Evolutionary conservation across 2,797 vertebrate species (phyloP).

Genomic region (Adelosebastes latens): DNA sequence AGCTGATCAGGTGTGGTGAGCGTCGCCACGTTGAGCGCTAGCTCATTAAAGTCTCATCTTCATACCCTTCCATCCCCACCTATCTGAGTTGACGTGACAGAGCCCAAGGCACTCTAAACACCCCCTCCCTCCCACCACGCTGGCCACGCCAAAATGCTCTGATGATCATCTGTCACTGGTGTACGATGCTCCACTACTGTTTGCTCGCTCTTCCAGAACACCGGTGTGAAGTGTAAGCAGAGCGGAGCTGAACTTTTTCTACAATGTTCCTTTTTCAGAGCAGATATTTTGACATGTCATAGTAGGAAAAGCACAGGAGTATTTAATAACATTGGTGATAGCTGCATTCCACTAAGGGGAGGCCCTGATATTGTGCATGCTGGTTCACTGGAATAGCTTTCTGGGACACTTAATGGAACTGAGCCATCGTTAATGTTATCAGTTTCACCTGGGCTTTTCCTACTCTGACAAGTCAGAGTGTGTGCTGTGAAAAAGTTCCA

Average conservation of each 20-base stretch:
- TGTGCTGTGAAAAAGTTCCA: neutral
- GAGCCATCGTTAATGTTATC: neutral
- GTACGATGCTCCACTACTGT: slow-evolving; percentile 13
- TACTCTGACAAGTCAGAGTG: neutral
- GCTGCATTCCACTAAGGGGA: too few species aligned
- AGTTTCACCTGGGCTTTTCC: too few species aligned
- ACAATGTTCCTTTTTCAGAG: neutral
- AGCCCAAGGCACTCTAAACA: slow-evolving; percentile 46
- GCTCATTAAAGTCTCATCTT: slow-evolving; percentile 74
- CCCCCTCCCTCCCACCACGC: neutral
- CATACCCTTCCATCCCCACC: slow-evolving; percentile 41
- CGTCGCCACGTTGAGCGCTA: slow-evolving; percentile 47
- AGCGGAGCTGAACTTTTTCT: slow-evolving; percentile 23
- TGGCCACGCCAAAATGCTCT: slow-evolving; percentile 52
- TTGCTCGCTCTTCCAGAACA: slow-evolving; percentile 64
- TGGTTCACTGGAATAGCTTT: neutral
- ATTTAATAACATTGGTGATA: neutral
- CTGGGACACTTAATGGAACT: too few species aligned
- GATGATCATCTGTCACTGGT: slow-evolving; percentile 49
- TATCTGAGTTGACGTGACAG: slow-evolving; percentile 52
- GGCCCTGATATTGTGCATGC: too few species aligned
- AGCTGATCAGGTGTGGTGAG: slow-evolving; percentile 59
- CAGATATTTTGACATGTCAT: neutral
- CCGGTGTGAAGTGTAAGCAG: slow-evolving; percentile 52
- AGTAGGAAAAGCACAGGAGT: neutral